Percentiles rank a stretch among this genome's conserved stretches.
phyloP scores from a whole-genome alignment of 2,113 vertebrate species.

The Rhabdomys dilectus region DNA sequence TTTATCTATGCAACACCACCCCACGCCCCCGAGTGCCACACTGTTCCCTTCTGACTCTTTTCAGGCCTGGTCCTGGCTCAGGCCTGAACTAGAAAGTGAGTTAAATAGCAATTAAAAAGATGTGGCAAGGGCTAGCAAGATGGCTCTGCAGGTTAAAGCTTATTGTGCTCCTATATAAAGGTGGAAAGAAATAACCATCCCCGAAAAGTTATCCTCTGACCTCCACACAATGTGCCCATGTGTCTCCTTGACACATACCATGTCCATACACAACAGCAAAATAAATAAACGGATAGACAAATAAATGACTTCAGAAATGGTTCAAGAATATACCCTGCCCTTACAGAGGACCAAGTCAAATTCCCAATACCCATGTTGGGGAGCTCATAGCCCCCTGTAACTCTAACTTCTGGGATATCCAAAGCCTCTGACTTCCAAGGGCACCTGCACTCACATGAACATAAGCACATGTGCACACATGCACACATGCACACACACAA shows the following conservation, averaged over 20 bases:
- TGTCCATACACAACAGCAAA: neutral
- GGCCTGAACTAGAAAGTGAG: neutral
- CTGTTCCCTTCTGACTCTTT: neutral
- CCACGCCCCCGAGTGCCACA: accelerated
- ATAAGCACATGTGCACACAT: neutral
- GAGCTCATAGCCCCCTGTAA: neutral
- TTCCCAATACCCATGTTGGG: neutral
- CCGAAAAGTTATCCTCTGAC: neutral
- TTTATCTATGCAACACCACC: neutral
- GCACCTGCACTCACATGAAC: neutral
- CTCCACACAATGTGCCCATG: too few relatives aligned
- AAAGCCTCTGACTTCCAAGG: neutral
- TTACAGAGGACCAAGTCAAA: neutral
- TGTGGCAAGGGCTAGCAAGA: neutral
- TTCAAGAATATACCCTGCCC: neutral
- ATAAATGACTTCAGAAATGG: neutral
- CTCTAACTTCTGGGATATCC: neutral
- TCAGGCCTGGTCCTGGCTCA: neutral
- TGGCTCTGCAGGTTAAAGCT: neutral
- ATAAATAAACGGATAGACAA: neutral
- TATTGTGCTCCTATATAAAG: too few relatives aligned
- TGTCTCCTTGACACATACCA: neutral
- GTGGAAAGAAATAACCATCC: neutral
- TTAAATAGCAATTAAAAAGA: neutral
- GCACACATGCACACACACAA: neutral